Conservation (phyloP, 2,888 invertebrate genomes). For the Pilophorus perplexus region DNA sequence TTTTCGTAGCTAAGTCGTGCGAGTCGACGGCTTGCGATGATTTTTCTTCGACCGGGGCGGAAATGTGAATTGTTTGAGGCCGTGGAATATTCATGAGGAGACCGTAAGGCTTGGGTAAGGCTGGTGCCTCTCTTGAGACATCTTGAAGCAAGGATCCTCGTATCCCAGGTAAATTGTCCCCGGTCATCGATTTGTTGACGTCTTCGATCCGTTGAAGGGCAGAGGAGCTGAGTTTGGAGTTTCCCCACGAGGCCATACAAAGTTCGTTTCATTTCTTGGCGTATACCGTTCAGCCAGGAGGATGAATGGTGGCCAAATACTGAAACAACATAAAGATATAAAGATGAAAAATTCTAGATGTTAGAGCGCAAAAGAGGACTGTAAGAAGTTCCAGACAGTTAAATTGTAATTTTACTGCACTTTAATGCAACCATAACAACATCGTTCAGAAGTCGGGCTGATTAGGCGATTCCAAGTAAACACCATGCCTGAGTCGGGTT, state of each 20-base stretch:
- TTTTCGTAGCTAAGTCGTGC: background rate
- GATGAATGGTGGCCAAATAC: no score
- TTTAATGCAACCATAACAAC: no score
- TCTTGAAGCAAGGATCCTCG: slow-evolving; percentile 2
- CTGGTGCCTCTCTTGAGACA: background rate
- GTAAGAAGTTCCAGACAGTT: no score
- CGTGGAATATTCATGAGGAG: slow-evolving; percentile 4
- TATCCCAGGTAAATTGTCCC: slow-evolving; percentile 7
- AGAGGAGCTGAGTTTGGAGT: slow-evolving; percentile 13
- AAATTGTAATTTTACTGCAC: no score
- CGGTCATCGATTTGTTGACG: background rate
- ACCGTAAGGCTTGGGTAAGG: background rate
- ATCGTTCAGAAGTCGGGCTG: no score
- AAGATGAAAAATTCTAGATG: no score
- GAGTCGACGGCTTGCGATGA: background rate
- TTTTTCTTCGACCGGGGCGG: background rate
- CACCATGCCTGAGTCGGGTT: no score
- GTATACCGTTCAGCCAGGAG: no score
- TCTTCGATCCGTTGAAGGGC: slow-evolving; percentile 7
- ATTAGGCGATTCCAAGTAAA: no score
- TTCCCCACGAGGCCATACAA: slow-evolving; percentile 35
- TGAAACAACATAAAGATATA: no score
- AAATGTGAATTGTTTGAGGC: background rate
- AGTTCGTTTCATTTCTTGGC: slow-evolving; percentile 4
- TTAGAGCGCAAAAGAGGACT: no score